A percentile compares a stretch with the other conserved stretches of the same genome.
Evolutionary conservation across 2,113 vertebrate genomes (phyloP).

Genomic region (Phyllostomus hastatus): DNA sequence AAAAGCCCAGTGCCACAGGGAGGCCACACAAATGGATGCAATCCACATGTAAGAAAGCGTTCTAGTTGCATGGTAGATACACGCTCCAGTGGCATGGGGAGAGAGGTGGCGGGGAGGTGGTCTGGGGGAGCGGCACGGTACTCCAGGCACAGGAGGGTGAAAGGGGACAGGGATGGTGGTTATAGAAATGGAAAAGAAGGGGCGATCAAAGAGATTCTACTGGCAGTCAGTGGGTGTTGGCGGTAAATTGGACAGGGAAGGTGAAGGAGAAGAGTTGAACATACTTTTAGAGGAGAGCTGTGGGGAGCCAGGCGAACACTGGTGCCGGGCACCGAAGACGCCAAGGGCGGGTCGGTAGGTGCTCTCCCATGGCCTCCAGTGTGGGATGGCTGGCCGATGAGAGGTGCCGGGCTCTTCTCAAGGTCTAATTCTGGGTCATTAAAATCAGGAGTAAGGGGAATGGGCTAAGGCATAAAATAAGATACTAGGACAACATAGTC

Average conservation of each 20-base stretch:
- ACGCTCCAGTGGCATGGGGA: neutral
- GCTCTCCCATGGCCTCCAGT: neutral
- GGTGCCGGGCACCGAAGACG: neutral
- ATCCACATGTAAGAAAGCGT: neutral
- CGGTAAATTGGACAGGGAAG: conserved; percentile 21
- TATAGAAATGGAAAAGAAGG: neutral
- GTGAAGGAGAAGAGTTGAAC: conserved; percentile 29
- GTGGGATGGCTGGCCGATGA: neutral
- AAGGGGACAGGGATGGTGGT: neutral
- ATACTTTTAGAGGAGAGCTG: conserved; percentile 13
- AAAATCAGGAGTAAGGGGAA: neutral
- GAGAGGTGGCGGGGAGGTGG: neutral
- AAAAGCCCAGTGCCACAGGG: neutral
- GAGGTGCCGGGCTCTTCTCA: neutral
- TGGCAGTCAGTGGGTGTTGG: conserved; percentile 29
- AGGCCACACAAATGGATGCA: neutral
- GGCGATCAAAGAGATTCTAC: neutral
- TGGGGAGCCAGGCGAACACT: neutral
- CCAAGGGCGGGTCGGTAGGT: neutral
- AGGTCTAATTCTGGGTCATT: neutral
- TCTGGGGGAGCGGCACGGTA: neutral
- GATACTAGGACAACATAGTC: neutral
- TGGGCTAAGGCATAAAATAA: neutral
- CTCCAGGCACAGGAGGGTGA: neutral
- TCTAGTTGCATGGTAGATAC: neutral